These are phyloP conservation scores for Orthonyx spaldingii DNA, from an alignment of 2,113 vertebrate species.

Conservation along the genomic window DNA sequence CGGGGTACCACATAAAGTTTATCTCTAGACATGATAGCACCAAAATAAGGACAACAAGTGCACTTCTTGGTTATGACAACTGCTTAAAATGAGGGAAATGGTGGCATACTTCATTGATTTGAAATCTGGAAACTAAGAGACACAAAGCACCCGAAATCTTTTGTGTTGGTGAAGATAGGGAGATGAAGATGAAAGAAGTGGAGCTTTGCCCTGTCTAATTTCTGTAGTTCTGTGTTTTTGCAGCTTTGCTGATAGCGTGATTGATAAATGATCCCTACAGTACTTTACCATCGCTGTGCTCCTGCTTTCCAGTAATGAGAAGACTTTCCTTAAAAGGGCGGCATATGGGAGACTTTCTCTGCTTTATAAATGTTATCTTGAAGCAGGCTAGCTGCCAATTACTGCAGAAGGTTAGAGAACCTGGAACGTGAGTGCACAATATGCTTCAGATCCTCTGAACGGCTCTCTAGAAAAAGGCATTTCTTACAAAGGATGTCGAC, in stretches of 20 bases:
- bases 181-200: background rate
- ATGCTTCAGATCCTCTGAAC: background rate
- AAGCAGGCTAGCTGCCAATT: conserved; percentile 28
- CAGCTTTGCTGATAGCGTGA: background rate
- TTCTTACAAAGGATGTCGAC: background rate
- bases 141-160: background rate
- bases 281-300: background rate
- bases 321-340: conserved; percentile 58
- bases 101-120: background rate
- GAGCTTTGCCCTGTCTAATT: background rate
- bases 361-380: conserved; percentile 54
- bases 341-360: conserved; percentile 33
- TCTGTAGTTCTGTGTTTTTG: background rate
- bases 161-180: background rate
- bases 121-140: background rate
- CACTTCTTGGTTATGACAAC: background rate
- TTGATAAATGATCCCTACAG: conserved; percentile 29
- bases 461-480: conserved; percentile 15
- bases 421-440: background rate
- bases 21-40: background rate
- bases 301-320: conserved; percentile 51
- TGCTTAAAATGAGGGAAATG: background rate
- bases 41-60: background rate
- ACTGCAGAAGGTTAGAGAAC: conserved; percentile 38
- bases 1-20: background rate